Conservation (phyloP, 2,888 invertebrate genomes). For the Altica lythri region DNA sequence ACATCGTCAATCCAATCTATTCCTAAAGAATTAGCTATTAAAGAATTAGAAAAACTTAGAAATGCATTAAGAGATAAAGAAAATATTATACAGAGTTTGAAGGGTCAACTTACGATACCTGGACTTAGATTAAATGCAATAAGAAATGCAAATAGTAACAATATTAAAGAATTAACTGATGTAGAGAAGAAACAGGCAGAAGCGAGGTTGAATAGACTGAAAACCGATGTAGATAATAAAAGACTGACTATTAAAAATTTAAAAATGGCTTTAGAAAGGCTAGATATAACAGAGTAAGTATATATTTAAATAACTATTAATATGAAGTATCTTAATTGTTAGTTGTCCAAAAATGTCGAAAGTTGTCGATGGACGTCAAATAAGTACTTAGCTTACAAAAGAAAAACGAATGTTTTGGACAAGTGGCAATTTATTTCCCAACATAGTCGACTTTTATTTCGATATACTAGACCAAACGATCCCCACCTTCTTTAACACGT, state of each 20-base stretch:
- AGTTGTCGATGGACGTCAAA: too few species aligned
- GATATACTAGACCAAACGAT: too few species aligned
- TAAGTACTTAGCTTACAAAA: too few species aligned
- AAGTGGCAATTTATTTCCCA: too few species aligned
- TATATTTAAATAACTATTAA: background rate
- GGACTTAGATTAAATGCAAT: slow-evolving; percentile 38
- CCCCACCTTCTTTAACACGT: too few species aligned
- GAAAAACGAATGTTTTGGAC: too few species aligned
- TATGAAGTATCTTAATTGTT: too few species aligned
- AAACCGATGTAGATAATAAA: slow-evolving; percentile 76
- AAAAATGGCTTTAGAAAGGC: slow-evolving; percentile 76
- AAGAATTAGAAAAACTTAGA: slow-evolving; percentile 71
- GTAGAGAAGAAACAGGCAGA: slow-evolving; percentile 64
- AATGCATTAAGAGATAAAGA: slow-evolving; percentile 79
- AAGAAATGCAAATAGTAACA: slow-evolving; percentile 43
- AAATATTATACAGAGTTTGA: slow-evolving; percentile 77
- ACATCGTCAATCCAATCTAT: slow-evolving; percentile 52
- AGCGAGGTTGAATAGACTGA: slow-evolving; percentile 64
- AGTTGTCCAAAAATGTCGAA: too few species aligned
- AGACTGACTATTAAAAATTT: slow-evolving; percentile 80
- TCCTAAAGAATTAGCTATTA: slow-evolving; percentile 57
- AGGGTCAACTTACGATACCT: slow-evolving; percentile 70
- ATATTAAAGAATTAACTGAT: slow-evolving; percentile 57
- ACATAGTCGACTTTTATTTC: too few species aligned
- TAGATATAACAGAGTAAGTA: slow-evolving; percentile 89